Evolutionary conservation across 2,797 vertebrate species (phyloP).

Genomic region (Rhinogobio ventralis): DNA sequence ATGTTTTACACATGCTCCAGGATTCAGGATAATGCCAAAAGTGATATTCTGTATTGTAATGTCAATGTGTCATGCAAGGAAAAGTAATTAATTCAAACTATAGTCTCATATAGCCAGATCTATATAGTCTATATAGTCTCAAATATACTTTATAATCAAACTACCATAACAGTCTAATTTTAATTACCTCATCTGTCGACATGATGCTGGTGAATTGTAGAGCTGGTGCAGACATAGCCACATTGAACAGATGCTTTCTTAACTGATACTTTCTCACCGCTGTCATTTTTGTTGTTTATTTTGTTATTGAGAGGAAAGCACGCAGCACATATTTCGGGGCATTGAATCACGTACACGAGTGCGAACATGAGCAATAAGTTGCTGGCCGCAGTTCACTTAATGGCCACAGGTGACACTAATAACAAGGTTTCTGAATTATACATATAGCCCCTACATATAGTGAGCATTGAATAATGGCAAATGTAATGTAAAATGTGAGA

Average conservation of each 20-base stretch:
- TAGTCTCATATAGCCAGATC: too few species aligned
- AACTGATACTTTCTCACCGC: too few species aligned
- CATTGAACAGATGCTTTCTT: not conserved
- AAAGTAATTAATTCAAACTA: too few species aligned
- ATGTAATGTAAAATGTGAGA: not conserved
- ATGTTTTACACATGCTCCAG: accelerated
- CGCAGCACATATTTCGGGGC: not conserved
- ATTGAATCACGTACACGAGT: not conserved
- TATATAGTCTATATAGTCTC: too few species aligned
- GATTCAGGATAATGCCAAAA: not conserved
- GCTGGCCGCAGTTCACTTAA: slow-evolving; percentile 3
- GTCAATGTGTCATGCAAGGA: too few species aligned
- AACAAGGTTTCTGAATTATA: not conserved
- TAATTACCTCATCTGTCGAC: not conserved
- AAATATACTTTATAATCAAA: too few species aligned
- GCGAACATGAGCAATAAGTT: too few species aligned
- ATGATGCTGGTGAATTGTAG: not conserved
- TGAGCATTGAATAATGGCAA: not conserved
- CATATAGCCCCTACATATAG: not conserved
- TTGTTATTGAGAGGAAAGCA: too few species aligned
- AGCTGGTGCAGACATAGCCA: not conserved
- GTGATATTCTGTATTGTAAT: too few species aligned
- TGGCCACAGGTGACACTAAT: not conserved
- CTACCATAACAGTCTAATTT: not conserved
- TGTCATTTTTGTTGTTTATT: too few species aligned